These are phyloP conservation scores for Parazoanthus swiftii DNA, from an alignment of 92 coral and sea anemone genomes.

Conservation along the genomic window DNA sequence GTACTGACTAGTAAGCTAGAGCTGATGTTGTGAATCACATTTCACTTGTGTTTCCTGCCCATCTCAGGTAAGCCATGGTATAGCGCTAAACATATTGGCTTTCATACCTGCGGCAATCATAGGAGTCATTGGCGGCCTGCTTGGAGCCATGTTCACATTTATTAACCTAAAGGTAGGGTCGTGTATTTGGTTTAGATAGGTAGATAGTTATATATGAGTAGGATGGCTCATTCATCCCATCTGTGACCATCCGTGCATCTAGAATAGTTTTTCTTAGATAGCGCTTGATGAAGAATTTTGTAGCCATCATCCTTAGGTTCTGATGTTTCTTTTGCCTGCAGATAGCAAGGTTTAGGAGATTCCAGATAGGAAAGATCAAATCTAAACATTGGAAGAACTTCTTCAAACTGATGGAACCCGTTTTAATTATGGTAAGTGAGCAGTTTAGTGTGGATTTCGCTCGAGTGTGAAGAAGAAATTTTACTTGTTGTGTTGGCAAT, in stretches of 20 bases:
- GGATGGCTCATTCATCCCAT: neutral
- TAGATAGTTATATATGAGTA: neutral
- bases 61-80: slow-evolving; percentile 93
- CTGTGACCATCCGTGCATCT: too few species aligned
- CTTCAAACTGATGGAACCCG: slow-evolving; percentile 81
- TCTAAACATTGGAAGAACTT: slow-evolving; percentile 86
- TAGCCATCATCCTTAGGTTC: neutral
- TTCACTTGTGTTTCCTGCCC: neutral
- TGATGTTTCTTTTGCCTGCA: slow-evolving; percentile 22
- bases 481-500: neutral
- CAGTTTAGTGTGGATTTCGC: neutral
- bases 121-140: slow-evolving; percentile 87
- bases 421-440: slow-evolving; percentile 80
- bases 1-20: neutral
- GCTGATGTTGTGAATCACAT: too few species aligned
- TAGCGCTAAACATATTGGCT: slow-evolving; percentile 90
- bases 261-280: neutral
- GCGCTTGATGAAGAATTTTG: neutral
- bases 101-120: slow-evolving; percentile 91
- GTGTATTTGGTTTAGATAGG: neutral
- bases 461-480: too few species aligned
- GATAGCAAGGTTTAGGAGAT: slow-evolving; percentile 95
- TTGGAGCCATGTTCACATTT: slow-evolving; percentile 92
- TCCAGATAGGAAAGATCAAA: slow-evolving; percentile 75
- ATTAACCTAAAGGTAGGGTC: slow-evolving; percentile 82